Evolutionary conservation across 2,888 invertebrate species (phyloP), one percentile per base, ranked within the genome.

Genomic region (Caenorhabditis panamensis): DNA sequence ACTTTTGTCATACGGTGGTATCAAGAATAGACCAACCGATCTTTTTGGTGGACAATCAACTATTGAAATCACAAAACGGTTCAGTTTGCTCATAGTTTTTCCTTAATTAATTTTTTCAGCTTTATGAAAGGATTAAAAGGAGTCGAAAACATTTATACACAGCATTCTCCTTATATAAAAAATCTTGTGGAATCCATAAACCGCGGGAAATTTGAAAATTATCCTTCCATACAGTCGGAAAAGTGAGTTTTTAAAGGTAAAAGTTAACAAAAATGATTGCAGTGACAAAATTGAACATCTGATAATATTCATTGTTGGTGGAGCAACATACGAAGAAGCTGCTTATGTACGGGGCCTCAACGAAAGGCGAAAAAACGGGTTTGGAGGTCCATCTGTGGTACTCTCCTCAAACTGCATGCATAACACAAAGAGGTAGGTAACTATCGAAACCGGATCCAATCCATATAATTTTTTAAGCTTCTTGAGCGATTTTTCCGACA

Each of bases 141-240:
- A 0, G 97, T 99, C 0, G 99, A 99, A 91, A 99, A 99, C 92
- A 96, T 99, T 81, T 99, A 97, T 92, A 98, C 99, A 0, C 99
- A 99, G 91, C 99, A 99, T 92, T 95, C 95, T n/a, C 97, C 99
- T 0, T 93, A 96, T 26, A 92, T 99, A 6, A 94, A 84, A 61
- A 73, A 67, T 24, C 94, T 95, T 0, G 91, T 99, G 0, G 97
- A 97, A 88, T 96, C 96, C 90, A 92, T 97, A 0, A 93, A 95
- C 41, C 96, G 95, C 91, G 96, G 96, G 1, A 58, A 63, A 36
- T 58, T 67, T 8, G 85, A 85, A 36, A 82, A 69, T 18, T 85
- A 73, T 64, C 75, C 84, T 11, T 93, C 49, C 1, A 16, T 64
- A 2, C 58, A 56, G 28, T 36, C 47, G n/a, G 73, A 69, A 8